Evolutionary conservation across 2,113 vertebrate species (phyloP), one percentile per base, ranked within the genome.

Genomic region (Oophaga pumilio): DNA sequence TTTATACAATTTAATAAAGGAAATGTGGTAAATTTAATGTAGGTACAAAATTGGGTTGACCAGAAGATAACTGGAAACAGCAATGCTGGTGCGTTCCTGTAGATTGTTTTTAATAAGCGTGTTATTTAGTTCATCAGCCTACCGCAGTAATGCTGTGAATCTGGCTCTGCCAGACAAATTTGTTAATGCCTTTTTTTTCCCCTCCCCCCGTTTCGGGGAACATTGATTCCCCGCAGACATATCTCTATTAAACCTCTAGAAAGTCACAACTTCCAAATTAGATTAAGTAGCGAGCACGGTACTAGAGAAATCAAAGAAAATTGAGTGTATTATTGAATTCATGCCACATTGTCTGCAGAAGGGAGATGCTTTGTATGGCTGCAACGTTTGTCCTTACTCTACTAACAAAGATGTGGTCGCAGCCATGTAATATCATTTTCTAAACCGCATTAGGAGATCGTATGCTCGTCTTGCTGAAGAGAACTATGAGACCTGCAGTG

Each of bases 71-170:
- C 92, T 93, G 93, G 90, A 91, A 93, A 91, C 88, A 91, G 91
- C 88, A 93, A 90, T 92, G 91, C 93, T 90, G 91, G 86, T 90
- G 78, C 82, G 69, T 90, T 92, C 91, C 87, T 92, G 84, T 87
- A 89, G 92, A 93, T 94, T 93, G 92, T 94, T 93, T 95, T 93
- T 94, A 93, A 92, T 93, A 91, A 93, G 91, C 91, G 85, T 93
- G 91, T 93, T 92, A 92, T 93, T 94, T 94, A 93, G 92, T 91
- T 94, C 88, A 92, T 94, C 91, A 89, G 86, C 82, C 59, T 4
- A 0, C 89, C 92, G 84, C 90, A 86, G 89, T 89, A 93, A 93
- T 92, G 88, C 89, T 53, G 93, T 89, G 64, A 91, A 89, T 92
- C 89, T 84, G 90, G 83, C 87, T 90, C 91, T 91, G 90, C 87